phyloP scores from a whole-genome alignment of 2,888 invertebrate species.

The Diaphora mendica region DNA sequence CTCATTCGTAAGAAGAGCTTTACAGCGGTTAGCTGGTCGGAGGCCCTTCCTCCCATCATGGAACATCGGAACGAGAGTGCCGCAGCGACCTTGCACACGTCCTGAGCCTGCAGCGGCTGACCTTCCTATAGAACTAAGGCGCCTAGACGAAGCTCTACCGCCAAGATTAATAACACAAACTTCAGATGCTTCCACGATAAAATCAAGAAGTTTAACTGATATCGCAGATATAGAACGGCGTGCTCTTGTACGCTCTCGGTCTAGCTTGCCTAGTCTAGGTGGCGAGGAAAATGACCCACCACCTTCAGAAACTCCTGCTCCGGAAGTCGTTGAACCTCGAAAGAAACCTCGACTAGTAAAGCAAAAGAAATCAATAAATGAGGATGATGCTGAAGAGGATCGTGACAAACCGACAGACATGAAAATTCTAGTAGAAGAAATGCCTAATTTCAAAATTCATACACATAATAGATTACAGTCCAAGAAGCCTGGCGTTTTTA shows the following conservation, averaged over 20 bases:
- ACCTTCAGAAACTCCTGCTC: slow-evolving; percentile 60
- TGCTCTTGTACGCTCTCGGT: slow-evolving; percentile 90
- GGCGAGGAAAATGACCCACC: slow-evolving; percentile 72
- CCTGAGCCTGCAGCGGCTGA: slow-evolving; percentile 92
- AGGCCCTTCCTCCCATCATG: slow-evolving; percentile 92
- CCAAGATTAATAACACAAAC: slow-evolving; percentile 79
- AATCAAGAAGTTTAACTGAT: slow-evolving; percentile 94
- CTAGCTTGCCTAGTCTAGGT: slow-evolving; percentile 90
- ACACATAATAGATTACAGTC: slow-evolving; percentile 73
- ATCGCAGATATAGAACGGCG: slow-evolving; percentile 91
- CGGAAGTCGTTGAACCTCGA: slow-evolving; percentile 85
- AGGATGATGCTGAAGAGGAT: slow-evolving; percentile 89
- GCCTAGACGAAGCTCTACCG: slow-evolving; percentile 88
- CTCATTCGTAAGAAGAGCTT: slow-evolving; percentile 95
- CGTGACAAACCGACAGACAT: slow-evolving; percentile 90
- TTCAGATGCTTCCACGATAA: slow-evolving; percentile 88
- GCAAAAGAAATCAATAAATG: slow-evolving; percentile 94
- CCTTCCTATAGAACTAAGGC: slow-evolving; percentile 94
- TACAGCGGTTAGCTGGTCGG: slow-evolving; percentile 93
- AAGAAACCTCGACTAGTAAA: slow-evolving; percentile 91
- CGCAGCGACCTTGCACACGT: slow-evolving; percentile 86
- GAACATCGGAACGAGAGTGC: slow-evolving; percentile 81
- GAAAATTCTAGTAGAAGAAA: slow-evolving; percentile 88
- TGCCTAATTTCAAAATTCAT: slow-evolving; percentile 89
- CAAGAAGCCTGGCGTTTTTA: slow-evolving; percentile 88